Evolutionary conservation across 2,888 invertebrate species (phyloP).

Genomic region (Megamerina dolium): DNA sequence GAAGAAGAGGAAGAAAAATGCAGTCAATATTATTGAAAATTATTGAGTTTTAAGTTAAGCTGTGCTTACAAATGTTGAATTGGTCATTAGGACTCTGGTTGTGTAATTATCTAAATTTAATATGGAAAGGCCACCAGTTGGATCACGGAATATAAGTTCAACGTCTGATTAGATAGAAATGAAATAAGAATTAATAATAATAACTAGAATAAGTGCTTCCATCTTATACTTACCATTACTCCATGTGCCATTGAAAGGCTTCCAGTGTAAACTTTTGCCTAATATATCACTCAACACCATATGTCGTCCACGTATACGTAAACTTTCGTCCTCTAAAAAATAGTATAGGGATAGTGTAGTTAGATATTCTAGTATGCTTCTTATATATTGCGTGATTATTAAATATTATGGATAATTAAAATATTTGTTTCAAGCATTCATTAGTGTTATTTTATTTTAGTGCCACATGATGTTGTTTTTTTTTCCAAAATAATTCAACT

Average conservation of each 20-base stretch:
- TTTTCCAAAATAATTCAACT: constrained; percentile 10
- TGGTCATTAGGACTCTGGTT: constrained; percentile 68
- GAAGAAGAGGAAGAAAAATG: not conserved
- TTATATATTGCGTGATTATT: no score
- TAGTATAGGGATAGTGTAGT: not conserved
- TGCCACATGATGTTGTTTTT: no score
- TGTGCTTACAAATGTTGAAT: constrained; percentile 74
- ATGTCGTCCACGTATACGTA: constrained; percentile 61
- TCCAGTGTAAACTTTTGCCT: constrained; percentile 53
- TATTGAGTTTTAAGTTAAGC: no score
- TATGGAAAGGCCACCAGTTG: constrained; percentile 70
- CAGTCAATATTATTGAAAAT: not conserved
- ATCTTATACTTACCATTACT: constrained; percentile 55
- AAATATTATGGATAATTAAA: no score
- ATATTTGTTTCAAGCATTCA: no score
- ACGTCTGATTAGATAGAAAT: constrained; percentile 53
- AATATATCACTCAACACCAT: constrained; percentile 66
- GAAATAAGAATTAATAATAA: not conserved
- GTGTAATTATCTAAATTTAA: constrained; percentile 73
- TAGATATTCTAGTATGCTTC: no score
- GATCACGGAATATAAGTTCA: constrained; percentile 71
- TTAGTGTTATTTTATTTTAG: no score
- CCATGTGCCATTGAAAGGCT: constrained; percentile 73
- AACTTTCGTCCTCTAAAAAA: constrained; percentile 55
- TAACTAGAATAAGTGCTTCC: no score